Evolutionary conservation across 2,797 vertebrate species (phyloP), one percentile per base, ranked within the genome.

Genomic region (Furcifer pardalis): DNA sequence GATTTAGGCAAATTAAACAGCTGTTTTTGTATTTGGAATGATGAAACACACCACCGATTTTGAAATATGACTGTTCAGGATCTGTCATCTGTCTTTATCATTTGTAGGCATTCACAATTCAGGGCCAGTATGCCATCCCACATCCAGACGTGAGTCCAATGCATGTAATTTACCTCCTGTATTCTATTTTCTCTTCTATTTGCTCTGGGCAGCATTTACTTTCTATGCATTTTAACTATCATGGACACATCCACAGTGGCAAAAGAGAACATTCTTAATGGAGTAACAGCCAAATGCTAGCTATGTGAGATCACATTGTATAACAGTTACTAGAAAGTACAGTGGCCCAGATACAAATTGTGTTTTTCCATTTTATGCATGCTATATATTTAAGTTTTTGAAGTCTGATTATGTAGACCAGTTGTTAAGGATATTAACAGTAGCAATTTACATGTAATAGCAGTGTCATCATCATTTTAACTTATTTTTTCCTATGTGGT

Each of bases 121-220:
- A 97, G 87, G 97, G 97, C 83, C 98, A 98, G 95, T 98, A 98
- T 88, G 97, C 97, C 81, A 97, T 97, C 95, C 97, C 97, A 83
- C 97, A 97, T 94, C 98, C 98, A 96, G 98, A 98, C 94, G 98
- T 98, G 97, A 98, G 98, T 98, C 95, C 94, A 87, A 85, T 79
- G 85, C 94, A 87, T 89, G 93, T 91, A 92, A 94, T 94, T 93
- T 94, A 91, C 68, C 90, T 91, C 87, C 86, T 83, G 25, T 83
- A 84, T 91, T 87, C 82, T 86, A 81, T 84, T 94, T n/a, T 90
- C 49, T 85, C 88, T 89, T 89, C 86, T 87, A 91, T 95, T 95
- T 96, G 94, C 94, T 94, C 96, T 94, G 95, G 95, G 85, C 94
- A 93, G 71, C 92, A 92, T 92, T 91, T 93, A 88, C 94, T 95